These are phyloP conservation scores for Baryphthengus martii DNA, from an alignment of 2,113 vertebrate species.

Conservation along the genomic window DNA sequence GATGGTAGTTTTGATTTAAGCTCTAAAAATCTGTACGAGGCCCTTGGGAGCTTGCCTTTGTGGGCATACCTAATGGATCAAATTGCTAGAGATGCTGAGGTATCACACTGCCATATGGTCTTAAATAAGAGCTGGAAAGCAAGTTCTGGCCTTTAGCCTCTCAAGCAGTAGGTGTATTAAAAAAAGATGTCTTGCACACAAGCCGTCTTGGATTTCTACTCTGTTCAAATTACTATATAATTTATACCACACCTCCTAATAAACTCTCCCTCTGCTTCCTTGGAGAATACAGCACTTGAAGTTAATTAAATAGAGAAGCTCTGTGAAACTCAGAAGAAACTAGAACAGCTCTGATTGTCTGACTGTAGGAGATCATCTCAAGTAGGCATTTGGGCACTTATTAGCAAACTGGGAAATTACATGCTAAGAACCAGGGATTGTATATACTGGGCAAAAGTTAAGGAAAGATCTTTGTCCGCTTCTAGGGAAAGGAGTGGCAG, in stretches of 20 bases:
- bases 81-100: background rate
- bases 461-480: background rate
- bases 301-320: constrained; percentile 62
- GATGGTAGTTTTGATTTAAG: background rate
- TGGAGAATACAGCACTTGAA: constrained; percentile 37
- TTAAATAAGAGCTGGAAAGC: background rate
- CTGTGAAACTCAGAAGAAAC: constrained; percentile 38
- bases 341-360: constrained; percentile 38
- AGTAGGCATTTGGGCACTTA: constrained; percentile 8
- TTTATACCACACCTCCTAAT: constrained; percentile 46
- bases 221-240: constrained; percentile 19
- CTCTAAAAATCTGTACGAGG: background rate
- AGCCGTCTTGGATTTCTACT: constrained; percentile 10
- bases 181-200: background rate
- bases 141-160: background rate
- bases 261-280: constrained; percentile 30
- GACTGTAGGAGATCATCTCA: constrained; percentile 17
- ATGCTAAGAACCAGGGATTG: background rate
- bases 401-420: constrained; percentile 4
- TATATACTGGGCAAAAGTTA: background rate
- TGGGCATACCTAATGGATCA: background rate
- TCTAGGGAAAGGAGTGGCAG: background rate
- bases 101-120: background rate
- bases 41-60: background rate
- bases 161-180: background rate